Percentiles rank a stretch among this genome's conserved stretches.
These are phyloP conservation scores for Polymixis lichenea DNA, from an alignment of 2,888 invertebrate species.

Conservation along the genomic window DNA sequence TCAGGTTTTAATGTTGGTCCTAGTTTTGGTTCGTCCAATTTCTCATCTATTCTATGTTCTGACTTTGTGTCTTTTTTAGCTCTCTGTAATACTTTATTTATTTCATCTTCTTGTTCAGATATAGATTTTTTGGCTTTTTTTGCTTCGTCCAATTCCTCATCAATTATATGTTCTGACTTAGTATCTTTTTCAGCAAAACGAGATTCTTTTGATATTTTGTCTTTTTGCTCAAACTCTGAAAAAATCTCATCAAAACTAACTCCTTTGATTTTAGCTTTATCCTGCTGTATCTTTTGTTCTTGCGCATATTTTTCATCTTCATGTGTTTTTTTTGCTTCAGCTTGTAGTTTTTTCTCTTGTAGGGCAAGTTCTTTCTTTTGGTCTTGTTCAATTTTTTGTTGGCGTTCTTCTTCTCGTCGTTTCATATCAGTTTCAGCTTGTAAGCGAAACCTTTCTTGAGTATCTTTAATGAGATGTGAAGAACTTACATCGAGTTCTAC, in stretches of 20 bases:
- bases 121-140: background rate
- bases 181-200: background rate
- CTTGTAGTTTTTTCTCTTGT: constrained; percentile 53
- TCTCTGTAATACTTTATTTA: background rate
- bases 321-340: constrained; percentile 30
- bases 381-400: constrained; percentile 31
- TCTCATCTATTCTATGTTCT: background rate
- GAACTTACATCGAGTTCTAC: constrained; percentile 69
- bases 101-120: constrained; percentile 29
- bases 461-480: constrained; percentile 76
- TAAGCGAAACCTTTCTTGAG: constrained; percentile 65
- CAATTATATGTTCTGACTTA: constrained; percentile 18
- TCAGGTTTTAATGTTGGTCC: constrained; percentile 23
- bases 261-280: background rate
- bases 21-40: background rate
- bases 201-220: background rate
- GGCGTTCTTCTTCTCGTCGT: constrained; percentile 49
- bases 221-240: background rate
- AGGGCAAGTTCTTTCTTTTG: constrained; percentile 36
- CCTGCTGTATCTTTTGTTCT: background rate
- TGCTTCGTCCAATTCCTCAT: background rate
- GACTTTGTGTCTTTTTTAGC: constrained; percentile 6
- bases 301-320: constrained; percentile 17
- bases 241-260: background rate
- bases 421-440: constrained; percentile 21